Evolutionary conservation across 2,797 vertebrate species (phyloP), one percentile per base, ranked within the genome.

Genomic region (Chaetophractus vellerosus): DNA sequence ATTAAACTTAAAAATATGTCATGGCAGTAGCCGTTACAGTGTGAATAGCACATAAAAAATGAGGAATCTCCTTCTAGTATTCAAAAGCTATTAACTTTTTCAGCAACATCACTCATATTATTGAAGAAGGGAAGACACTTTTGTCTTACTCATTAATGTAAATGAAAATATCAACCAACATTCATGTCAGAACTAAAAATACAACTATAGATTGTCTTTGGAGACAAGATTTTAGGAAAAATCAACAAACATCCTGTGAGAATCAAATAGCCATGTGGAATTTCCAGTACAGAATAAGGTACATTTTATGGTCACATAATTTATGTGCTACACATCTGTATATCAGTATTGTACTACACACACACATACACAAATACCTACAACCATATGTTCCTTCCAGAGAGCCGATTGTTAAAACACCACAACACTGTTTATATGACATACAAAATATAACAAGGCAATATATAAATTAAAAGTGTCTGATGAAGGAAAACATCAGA

Each of bases 101-200:
- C 41, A 78, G 12, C 59, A 68, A 83, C 55, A 4, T 55, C 33
- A 41, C 86, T 88, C 18, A 66, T 1, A 19, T 93, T 31, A 75
- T 9, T 89, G 78, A 86, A 11, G n/a, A 57, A 63, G 6, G 59
- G n/a, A 82, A 55, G 38, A 50, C 16, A n/a, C 64, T 83, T n/a
- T n/a, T 80, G 41, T 74, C 18, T 92, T 71, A 63, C 16, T 72
- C 5, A 1, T 50, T 93, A 71, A 11, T 2, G 26, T 64, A 82
- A 82, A 71, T 75, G n/a, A 86, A 88, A 57, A 41, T n/a, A 88
- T 33, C 36, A 91, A 72, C 31, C 24, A 84, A 75, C 0, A 50
- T 45, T 93, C 23, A 78, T 50, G 21, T 61, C 28, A 93, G 15
- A 92, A 76, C 66, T 50, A 52, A 23, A 90, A 61, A 83, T 52